Evolutionary conservation across 2,888 invertebrate species (phyloP).

Genomic region (Diarsia dahlii): DNA sequence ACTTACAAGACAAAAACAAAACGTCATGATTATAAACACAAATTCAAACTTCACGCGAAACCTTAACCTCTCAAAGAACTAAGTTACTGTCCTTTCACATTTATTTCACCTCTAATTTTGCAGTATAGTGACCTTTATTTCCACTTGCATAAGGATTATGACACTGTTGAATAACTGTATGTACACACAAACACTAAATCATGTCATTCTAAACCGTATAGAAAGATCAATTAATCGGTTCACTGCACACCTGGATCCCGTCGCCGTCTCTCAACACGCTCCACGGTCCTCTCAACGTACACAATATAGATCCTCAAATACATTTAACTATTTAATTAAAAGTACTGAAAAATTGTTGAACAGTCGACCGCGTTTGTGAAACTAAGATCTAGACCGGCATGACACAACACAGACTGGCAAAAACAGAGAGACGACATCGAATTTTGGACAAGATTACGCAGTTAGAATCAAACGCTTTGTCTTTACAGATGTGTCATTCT

Average conservation of each 20-base stretch:
- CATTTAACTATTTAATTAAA: constrained; percentile 78
- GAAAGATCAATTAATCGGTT: constrained; percentile 45
- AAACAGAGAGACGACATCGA: constrained; percentile 50
- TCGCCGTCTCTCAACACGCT: constrained; percentile 73
- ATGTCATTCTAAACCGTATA: constrained; percentile 25
- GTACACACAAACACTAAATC: constrained; percentile 34
- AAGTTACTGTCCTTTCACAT: background rate
- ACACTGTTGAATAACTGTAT: background rate
- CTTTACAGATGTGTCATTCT: constrained; percentile 31
- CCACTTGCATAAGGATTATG: background rate
- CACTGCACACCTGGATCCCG: constrained; percentile 76
- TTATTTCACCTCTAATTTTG: background rate
- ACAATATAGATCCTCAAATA: constrained; percentile 80
- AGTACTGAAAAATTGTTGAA: constrained; percentile 65
- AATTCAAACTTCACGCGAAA: constrained; percentile 18
- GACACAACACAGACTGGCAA: constrained; percentile 46
- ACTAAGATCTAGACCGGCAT: constrained; percentile 66
- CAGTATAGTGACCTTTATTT: background rate
- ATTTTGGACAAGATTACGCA: constrained; percentile 46
- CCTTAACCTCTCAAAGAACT: constrained; percentile 7
- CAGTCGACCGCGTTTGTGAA: constrained; percentile 54
- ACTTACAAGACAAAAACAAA: constrained; percentile 27
- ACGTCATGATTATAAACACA: background rate
- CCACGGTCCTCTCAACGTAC: constrained; percentile 79
- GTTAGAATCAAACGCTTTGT: constrained; percentile 40